Evolutionary conservation across 2,888 invertebrate species (phyloP).

Genomic region (Tipula confusa): DNA sequence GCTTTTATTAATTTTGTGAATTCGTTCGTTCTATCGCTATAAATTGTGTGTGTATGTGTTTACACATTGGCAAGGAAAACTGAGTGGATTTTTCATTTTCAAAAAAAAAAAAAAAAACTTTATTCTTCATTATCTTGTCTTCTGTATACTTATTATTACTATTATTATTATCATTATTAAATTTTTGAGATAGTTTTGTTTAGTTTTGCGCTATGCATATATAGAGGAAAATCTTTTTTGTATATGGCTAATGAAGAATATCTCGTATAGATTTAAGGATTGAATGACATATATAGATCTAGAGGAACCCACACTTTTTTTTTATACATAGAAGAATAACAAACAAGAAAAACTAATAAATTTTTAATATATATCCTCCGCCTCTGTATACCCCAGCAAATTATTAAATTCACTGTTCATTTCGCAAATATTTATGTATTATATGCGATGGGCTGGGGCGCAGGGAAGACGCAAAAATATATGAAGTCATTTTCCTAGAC

Average conservation of each 20-base stretch:
- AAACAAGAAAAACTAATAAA: conserved; percentile 4
- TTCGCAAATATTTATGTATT: not conserved
- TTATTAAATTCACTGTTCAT: conserved; percentile 12
- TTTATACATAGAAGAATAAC: not conserved
- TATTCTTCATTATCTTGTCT: not conserved
- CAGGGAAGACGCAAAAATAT: not conserved
- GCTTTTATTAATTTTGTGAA: not conserved
- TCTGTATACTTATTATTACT: not conserved
- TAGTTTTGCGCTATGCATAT: not conserved
- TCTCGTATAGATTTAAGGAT: not conserved
- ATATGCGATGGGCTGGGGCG: not conserved
- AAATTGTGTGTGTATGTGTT: not conserved
- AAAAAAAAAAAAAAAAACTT: not conserved
- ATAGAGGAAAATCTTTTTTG: not conserved
- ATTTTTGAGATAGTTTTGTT: conserved; percentile 12
- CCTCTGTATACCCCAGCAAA: not conserved
- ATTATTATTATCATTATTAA: not conserved
- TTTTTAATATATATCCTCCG: not conserved
- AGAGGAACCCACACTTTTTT: not conserved
- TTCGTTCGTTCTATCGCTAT: not conserved
- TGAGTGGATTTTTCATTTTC: not conserved
- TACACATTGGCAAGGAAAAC: not conserved
- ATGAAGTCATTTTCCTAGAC: conserved; percentile 3
- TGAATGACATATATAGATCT: not conserved
- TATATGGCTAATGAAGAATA: not conserved